These are phyloP conservation scores for Palythoa grandis DNA, from an alignment of 92 coral and sea anemone species.

Conservation along the genomic window DNA sequence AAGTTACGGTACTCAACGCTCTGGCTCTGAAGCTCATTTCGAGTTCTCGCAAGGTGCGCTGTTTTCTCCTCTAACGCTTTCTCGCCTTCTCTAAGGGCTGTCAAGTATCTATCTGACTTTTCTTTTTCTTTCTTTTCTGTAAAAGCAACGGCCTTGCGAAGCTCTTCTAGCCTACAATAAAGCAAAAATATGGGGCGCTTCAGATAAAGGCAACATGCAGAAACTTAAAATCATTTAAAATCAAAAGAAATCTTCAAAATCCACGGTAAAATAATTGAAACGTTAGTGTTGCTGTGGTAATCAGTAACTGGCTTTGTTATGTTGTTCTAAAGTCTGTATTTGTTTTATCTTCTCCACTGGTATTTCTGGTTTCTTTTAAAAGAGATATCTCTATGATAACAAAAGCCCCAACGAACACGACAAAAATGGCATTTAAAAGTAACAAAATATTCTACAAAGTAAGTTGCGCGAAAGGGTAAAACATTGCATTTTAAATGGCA, in stretches of 20 bases:
- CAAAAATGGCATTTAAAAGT: no score
- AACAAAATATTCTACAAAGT: no score
- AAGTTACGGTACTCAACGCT: slow-evolving; percentile 71
- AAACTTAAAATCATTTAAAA: no score
- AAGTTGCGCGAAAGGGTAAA: no score
- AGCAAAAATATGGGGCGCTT: background rate
- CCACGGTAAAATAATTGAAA: no score
- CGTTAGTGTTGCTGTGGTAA: no score
- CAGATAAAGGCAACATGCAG: no score
- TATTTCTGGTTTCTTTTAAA: background rate
- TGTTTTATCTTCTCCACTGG: background rate
- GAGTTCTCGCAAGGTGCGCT: slow-evolving; percentile 72
- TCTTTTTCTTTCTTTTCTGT: slow-evolving; percentile 70
- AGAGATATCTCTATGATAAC: no score
- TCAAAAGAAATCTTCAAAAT: no score
- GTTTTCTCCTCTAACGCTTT: slow-evolving; percentile 77
- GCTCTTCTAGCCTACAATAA: slow-evolving; percentile 62
- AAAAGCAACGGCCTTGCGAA: slow-evolving; percentile 55
- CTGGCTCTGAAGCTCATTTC: slow-evolving; percentile 77
- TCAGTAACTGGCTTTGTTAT: no score
- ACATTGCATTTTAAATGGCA: background rate
- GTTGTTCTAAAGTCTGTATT: background rate
- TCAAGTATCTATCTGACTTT: slow-evolving; percentile 58
- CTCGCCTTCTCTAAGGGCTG: slow-evolving; percentile 82
- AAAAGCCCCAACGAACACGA: no score